Evolutionary conservation across 1,140 invertebrate species (phyloP), one percentile per base, ranked within the genome.

Genomic region (Drosophila takahashii): DNA sequence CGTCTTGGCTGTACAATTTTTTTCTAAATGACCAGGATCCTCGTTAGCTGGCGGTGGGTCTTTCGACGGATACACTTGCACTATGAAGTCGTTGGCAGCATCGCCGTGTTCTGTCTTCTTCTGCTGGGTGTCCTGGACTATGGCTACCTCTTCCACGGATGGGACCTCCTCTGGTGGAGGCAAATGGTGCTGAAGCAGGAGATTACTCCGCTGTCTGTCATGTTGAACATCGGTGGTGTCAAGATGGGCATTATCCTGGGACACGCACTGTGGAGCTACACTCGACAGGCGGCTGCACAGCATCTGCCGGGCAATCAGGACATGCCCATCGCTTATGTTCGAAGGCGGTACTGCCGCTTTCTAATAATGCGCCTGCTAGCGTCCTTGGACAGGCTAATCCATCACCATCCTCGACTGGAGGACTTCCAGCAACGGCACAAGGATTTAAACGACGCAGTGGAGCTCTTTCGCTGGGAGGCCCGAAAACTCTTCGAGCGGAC

Each of bases 321-420:
- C 1, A 45, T 56, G 11, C 22, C 79, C 1, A 53, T 81, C n/a
- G 10, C 51, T 6, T 27, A 32, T 22, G 52, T 64, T 1, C 71
- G 64, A 22, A 70, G 41, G 3, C 83, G 83, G 9, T 86, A 69
- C 64, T 39, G 61, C n/a, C 75, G 65, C 1, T 87, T 72, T 10
- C 47, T 79, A 16, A 6, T 87, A 2, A 87, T 87, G 83, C 71
- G 71, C 10, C 59, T 87, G 3, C 6, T 87, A 41, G 58, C 56
- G 1, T 64, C 61, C 26, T 26, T 77, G 2, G 44, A 87, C n/a
- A 11, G 52, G 6, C 59, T 86, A 27, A 3, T 75, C 8, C 13
- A n/a, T 15, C 29, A 29, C 10, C 0, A 42, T 18, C 13, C n/a
- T 10, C 57, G 16, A 13, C 22, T 32, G 5, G 4, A 18, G 32